Conservation (phyloP, 2,888 invertebrate species). For the Acrobasis repandana region DNA sequence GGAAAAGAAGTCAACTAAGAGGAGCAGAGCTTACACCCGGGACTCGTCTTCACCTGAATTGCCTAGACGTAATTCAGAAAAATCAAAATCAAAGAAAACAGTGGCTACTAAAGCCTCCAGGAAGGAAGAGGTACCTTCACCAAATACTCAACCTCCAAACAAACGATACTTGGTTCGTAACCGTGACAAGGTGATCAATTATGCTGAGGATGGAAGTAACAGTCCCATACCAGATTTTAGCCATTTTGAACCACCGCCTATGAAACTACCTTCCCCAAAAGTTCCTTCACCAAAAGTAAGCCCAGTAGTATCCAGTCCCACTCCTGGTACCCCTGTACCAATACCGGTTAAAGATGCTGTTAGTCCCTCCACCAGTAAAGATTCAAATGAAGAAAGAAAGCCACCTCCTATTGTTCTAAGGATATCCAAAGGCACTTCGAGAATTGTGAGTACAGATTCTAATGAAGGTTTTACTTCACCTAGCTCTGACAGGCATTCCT, state of each 20-base stretch:
- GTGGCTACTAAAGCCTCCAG: constrained; percentile 71
- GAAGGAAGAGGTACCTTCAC: constrained; percentile 66
- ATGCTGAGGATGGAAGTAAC: constrained; percentile 84
- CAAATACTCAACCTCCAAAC: constrained; percentile 74
- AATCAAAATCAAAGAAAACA: constrained; percentile 67
- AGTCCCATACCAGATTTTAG: constrained; percentile 77
- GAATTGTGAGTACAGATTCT: constrained; percentile 85
- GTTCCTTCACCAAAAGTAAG: constrained; percentile 73
- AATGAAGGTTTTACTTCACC: constrained; percentile 84
- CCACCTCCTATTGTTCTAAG: constrained; percentile 93
- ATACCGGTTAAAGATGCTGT: constrained; percentile 59
- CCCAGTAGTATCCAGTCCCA: constrained; percentile 66
- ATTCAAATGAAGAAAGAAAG: constrained; percentile 72
- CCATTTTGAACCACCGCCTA: constrained; percentile 58
- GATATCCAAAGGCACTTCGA: constrained; percentile 90
- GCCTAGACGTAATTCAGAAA: constrained; percentile 71
- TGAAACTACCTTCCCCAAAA: constrained; percentile 53
- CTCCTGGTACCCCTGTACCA: constrained; percentile 35
- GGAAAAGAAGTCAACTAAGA: constrained; percentile 67
- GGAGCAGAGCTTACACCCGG: constrained; percentile 65
- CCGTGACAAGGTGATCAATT: constrained; percentile 84
- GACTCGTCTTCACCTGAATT: constrained; percentile 78
- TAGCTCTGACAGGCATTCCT: constrained; percentile 77
- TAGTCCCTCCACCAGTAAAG: constrained; percentile 77
- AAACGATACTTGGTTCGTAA: constrained; percentile 80